phyloP scores from a whole-genome alignment of 2,113 vertebrate species.

The Morone saxatilis region DNA sequence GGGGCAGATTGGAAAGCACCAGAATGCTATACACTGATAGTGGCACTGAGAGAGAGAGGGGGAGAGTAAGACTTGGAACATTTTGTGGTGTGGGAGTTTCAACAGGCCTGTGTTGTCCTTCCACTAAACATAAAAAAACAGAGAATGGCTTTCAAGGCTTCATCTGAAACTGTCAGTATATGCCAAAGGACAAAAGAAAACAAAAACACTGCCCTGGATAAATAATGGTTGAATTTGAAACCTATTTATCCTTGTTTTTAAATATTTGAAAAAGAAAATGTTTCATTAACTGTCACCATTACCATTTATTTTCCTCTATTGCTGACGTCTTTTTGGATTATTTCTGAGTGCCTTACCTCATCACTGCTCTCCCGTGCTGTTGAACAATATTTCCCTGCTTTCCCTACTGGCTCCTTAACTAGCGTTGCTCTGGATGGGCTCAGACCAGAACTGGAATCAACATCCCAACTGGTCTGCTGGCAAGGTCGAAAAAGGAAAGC shows the following conservation, averaged over 20 bases:
- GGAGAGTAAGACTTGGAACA: slow-evolving; percentile 27
- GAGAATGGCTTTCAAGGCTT: neutral
- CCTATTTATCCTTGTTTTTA: neutral
- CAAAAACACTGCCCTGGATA: neutral
- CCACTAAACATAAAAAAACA: slow-evolving; percentile 13
- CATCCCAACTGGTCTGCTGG: slow-evolving; percentile 48
- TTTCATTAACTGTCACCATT: neutral
- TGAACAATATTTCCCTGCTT: slow-evolving; percentile 27
- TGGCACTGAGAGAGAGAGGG: neutral
- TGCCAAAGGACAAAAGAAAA: slow-evolving; percentile 17
- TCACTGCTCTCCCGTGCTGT: slow-evolving; percentile 10
- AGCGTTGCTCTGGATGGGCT: slow-evolving; percentile 28
- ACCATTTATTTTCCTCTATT: slow-evolving; percentile 9
- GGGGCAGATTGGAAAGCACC: slow-evolving; percentile 43
- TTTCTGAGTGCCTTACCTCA: slow-evolving; percentile 55
- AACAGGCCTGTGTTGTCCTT: slow-evolving; percentile 40
- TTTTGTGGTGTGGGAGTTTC: slow-evolving; percentile 45
- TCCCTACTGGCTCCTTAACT: slow-evolving; percentile 43
- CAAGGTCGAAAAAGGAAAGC: slow-evolving; percentile 49
- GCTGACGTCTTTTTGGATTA: slow-evolving; percentile 20
- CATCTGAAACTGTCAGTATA: neutral
- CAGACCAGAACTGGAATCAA: slow-evolving; percentile 41
- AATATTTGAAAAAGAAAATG: neutral
- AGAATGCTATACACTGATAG: slow-evolving; percentile 64
- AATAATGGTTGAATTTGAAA: slow-evolving; percentile 2